These are phyloP conservation scores for Babylonia areolata DNA, from an alignment of 1,140 invertebrate genomes.

Conservation along the genomic window DNA sequence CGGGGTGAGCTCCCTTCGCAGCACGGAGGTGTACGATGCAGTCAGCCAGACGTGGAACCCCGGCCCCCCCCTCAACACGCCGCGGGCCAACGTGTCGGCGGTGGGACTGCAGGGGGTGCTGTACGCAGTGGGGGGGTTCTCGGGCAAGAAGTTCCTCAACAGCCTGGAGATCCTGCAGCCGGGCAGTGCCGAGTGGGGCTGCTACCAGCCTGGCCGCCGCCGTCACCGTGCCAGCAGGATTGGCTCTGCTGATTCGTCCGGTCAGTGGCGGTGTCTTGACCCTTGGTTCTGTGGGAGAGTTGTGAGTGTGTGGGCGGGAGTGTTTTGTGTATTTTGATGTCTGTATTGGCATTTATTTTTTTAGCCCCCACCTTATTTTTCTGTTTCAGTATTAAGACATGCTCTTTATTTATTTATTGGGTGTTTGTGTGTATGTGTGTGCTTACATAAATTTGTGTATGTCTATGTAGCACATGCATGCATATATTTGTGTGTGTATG, in stretches of 20 bases:
- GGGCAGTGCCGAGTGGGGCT: constrained; percentile 63
- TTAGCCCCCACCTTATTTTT: too few relatives aligned
- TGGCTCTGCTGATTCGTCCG: not conserved
- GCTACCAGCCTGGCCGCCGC: constrained; percentile 50
- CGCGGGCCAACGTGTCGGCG: constrained; percentile 93
- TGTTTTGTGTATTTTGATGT: too few relatives aligned
- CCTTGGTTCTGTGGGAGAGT: too few relatives aligned
- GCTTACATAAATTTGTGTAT: too few relatives aligned
- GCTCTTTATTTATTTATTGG: too few relatives aligned
- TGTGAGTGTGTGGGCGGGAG: too few relatives aligned
- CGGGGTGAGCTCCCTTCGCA: constrained; percentile 83
- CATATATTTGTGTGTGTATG: too few relatives aligned
- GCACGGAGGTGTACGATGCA: constrained; percentile 91
- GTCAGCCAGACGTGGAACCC: constrained; percentile 86
- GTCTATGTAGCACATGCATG: too few relatives aligned
- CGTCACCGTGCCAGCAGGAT: not conserved
- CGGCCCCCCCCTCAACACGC: constrained; percentile 90
- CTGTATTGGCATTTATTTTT: too few relatives aligned
- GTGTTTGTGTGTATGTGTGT: too few relatives aligned
- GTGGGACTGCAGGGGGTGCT: constrained; percentile 80
- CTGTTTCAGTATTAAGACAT: too few relatives aligned
- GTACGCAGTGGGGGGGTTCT: constrained; percentile 91
- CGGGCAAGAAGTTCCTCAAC: constrained; percentile 87
- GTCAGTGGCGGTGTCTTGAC: too few relatives aligned
- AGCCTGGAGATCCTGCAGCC: constrained; percentile 83